A percentile compares a stretch with the other conserved stretches of the same genome.
Conservation (phyloP, 2,888 invertebrate genomes). For the Drosophila diplacantha region DNA sequence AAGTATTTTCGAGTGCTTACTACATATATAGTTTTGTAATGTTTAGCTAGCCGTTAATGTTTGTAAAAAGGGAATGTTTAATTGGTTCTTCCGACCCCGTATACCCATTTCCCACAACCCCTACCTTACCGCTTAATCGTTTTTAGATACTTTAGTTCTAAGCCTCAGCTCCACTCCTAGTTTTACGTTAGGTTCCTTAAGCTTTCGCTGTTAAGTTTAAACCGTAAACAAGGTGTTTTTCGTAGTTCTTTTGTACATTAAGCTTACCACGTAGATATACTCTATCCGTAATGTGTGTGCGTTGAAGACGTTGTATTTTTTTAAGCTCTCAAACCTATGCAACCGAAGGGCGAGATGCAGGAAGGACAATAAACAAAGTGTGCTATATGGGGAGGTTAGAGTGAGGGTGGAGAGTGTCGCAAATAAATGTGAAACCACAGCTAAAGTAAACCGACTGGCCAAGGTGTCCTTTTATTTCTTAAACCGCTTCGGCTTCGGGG, state of each 20-base stretch:
- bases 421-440: constrained; percentile 32
- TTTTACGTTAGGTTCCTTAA: constrained; percentile 46
- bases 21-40: constrained; percentile 27
- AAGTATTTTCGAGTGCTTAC: constrained; percentile 51
- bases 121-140: background rate
- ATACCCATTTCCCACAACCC: background rate
- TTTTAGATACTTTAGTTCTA: constrained; percentile 15
- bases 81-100: constrained; percentile 8
- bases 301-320: constrained; percentile 59
- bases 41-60: constrained; percentile 52
- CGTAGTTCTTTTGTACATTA: constrained; percentile 50
- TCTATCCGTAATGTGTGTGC: constrained; percentile 24
- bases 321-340: constrained; percentile 51
- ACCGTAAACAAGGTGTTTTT: constrained; percentile 34
- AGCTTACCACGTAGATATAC: constrained; percentile 33
- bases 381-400: constrained; percentile 34
- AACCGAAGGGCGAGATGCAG: constrained; percentile 37
- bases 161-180: constrained; percentile 31
- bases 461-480: background rate
- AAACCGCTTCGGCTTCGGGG: background rate
- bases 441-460: constrained; percentile 8
- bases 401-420: constrained; percentile 15
- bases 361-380: constrained; percentile 56
- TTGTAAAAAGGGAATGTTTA: constrained; percentile 34
- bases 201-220: constrained; percentile 63